Percentiles rank a stretch among this genome's conserved stretches.
Evolutionary conservation across 2,113 vertebrate species (phyloP).

Genomic region (Mirza zaza): DNA sequence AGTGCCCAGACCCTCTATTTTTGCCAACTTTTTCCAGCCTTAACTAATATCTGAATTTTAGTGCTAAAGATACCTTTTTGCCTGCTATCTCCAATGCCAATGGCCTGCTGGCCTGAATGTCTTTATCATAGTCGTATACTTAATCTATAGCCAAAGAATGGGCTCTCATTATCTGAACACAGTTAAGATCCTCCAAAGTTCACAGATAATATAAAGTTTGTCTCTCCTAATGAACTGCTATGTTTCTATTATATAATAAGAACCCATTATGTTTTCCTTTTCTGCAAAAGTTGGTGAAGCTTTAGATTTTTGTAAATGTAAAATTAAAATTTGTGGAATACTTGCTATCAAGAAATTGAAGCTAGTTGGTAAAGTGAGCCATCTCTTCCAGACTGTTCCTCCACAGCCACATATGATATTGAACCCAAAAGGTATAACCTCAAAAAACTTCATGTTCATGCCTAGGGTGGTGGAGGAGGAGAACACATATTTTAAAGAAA

Average conservation of each 20-base stretch:
- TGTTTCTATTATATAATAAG: background rate
- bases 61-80: background rate
- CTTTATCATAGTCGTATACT: background rate
- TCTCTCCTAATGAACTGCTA: background rate
- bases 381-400: background rate
- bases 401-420: background rate
- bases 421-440: background rate
- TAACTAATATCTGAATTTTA: constrained; percentile 45
- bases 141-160: background rate
- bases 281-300: background rate
- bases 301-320: constrained; percentile 35
- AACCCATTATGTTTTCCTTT: background rate
- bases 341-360: constrained; percentile 11
- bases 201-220: background rate
- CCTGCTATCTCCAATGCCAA: background rate
- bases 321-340: background rate
- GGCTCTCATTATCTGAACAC: background rate
- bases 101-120: background rate
- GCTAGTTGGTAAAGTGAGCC: background rate
- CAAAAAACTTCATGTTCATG: background rate
- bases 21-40: constrained; percentile 16
- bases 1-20: constrained; percentile 13
- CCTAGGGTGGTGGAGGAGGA: background rate
- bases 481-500: background rate
- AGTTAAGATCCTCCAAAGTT: background rate